These are phyloP conservation scores for Acrocephalus arundinaceus DNA, from an alignment of 2,113 vertebrate genomes.

Conservation along the genomic window DNA sequence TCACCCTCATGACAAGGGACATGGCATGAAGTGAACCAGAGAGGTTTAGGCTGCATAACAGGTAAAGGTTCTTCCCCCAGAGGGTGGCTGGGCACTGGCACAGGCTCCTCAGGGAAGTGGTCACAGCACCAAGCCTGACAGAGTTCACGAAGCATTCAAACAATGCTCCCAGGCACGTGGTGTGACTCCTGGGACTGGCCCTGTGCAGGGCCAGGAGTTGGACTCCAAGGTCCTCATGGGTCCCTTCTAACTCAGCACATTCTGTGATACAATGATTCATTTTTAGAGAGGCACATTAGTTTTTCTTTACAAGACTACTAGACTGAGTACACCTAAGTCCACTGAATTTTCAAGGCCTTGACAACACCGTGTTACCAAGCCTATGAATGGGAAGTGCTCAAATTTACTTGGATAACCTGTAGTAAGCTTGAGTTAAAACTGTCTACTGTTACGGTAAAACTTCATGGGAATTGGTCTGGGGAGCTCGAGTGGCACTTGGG, in stretches of 20 bases:
- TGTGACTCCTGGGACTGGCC: neutral
- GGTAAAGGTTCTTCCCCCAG: neutral
- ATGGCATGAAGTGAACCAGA: neutral
- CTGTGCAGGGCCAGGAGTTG: neutral
- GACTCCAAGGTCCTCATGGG: neutral
- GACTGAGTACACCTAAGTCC: neutral
- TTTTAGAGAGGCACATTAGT: accelerated
- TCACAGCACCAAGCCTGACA: neutral
- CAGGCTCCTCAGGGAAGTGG: neutral
- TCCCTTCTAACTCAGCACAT: neutral
- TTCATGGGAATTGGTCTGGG: neutral
- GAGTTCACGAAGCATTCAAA: accelerated
- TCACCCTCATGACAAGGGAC: neutral
- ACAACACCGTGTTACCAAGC: neutral
- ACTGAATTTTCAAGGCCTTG: neutral
- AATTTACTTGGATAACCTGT: neutral
- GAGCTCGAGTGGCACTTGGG: neutral
- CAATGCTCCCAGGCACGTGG: neutral
- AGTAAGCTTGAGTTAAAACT: neutral
- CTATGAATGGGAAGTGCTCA: neutral
- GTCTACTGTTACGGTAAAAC: accelerated
- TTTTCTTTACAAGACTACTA: neutral
- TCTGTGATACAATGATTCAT: neutral
- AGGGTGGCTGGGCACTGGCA: neutral
- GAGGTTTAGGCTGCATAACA: neutral